Evolutionary conservation across 2,797 vertebrate species (phyloP).

Genomic region (Tenualosa ilisha): DNA sequence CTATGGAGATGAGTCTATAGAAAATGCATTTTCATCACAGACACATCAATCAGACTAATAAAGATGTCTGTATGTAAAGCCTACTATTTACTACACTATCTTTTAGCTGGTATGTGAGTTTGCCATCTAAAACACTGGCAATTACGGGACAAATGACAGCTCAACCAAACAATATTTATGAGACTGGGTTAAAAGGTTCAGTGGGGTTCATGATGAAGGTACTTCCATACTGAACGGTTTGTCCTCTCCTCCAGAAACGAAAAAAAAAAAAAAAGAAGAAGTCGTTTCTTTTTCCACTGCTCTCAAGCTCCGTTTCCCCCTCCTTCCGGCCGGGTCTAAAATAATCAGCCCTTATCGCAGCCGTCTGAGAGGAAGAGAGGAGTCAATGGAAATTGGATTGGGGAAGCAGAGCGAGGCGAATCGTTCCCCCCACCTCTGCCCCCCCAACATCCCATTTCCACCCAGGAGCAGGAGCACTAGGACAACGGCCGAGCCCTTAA

Average conservation of each 20-base stretch:
- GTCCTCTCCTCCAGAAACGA: background rate
- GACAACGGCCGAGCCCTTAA: conserved; percentile 35
- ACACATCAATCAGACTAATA: background rate
- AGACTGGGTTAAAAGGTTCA: conserved; percentile 1
- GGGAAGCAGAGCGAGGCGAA: conserved; percentile 36
- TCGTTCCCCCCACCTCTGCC: conserved; percentile 47
- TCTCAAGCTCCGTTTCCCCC: background rate
- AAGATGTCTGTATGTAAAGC: background rate
- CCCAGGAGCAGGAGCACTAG: conserved; percentile 49
- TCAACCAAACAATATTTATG: background rate
- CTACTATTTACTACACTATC: background rate
- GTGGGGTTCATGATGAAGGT: background rate
- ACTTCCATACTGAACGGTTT: background rate
- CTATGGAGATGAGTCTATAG: background rate
- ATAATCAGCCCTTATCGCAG: conserved; percentile 39
- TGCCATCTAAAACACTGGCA: background rate
- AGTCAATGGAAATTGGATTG: conserved; percentile 57
- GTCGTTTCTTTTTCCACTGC: background rate
- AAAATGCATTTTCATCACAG: background rate
- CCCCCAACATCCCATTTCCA: conserved; percentile 56
- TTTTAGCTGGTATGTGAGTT: background rate
- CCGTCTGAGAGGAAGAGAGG: background rate
- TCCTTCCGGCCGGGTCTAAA: background rate
- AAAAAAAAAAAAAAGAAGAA: no score
- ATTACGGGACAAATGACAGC: background rate